These are phyloP conservation scores for Pangasius larnaudii DNA, from an alignment of 2,797 vertebrate genomes.

Conservation along the genomic window DNA sequence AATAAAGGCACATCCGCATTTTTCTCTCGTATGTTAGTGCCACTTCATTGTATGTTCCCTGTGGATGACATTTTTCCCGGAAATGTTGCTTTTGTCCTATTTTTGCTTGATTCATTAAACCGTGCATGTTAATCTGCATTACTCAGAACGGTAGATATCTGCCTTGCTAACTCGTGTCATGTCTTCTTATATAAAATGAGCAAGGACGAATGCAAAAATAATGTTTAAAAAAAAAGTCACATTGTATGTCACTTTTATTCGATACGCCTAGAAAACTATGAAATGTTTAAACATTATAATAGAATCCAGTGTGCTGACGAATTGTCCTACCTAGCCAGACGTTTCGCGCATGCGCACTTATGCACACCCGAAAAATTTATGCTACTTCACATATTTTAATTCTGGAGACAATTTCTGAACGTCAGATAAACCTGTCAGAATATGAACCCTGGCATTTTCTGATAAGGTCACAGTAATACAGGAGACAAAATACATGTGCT, in stretches of 20 bases:
- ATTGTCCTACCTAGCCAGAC: not conserved
- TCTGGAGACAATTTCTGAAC: not conserved
- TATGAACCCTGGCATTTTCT: not conserved
- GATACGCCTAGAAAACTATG: not conserved
- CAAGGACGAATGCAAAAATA: not conserved
- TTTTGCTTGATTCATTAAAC: not conserved
- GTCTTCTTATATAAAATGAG: not conserved
- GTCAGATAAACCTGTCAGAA: not conserved
- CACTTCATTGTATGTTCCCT: not conserved
- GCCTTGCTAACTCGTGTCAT: not conserved
- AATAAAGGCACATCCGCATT: constrained; percentile 54
- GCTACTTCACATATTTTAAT: too few relatives aligned
- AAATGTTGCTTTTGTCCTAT: not conserved
- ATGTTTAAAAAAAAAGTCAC: not conserved
- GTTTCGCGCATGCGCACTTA: constrained; percentile 14
- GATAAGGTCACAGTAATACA: not conserved
- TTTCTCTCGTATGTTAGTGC: constrained; percentile 35
- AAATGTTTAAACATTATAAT: not conserved
- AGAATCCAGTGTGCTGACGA: not conserved
- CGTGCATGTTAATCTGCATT: not conserved
- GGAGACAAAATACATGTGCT: not conserved
- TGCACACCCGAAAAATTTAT: not conserved
- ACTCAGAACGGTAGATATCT: not conserved
- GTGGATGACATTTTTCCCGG: not conserved
- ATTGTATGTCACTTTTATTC: not conserved